These are phyloP conservation scores for Vimba vimba DNA, from an alignment of 2,113 vertebrate species.

Conservation along the genomic window DNA sequence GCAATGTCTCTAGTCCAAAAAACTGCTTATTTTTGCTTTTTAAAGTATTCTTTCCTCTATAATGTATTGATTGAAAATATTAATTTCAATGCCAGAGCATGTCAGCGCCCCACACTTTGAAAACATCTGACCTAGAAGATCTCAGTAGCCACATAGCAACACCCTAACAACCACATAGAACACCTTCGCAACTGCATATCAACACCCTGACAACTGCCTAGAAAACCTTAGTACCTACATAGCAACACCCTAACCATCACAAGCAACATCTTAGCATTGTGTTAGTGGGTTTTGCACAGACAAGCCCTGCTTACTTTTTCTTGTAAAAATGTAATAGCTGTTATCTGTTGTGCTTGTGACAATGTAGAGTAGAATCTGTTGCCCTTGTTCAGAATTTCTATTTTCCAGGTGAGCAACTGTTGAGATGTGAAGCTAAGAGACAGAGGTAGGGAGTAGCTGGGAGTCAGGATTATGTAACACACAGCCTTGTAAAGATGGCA, in stretches of 20 bases:
- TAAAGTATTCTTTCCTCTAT: too few species aligned
- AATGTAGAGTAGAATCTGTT: neutral
- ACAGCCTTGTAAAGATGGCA: slow-evolving; percentile 29
- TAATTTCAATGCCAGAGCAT: too few species aligned
- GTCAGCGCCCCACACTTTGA: too few species aligned
- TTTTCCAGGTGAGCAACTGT: neutral
- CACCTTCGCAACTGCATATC: slow-evolving; percentile 41
- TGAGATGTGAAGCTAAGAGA: slow-evolving; percentile 4
- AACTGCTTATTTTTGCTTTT: too few species aligned
- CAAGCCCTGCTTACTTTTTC: neutral
- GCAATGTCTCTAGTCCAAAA: too few species aligned
- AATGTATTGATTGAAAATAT: too few species aligned
- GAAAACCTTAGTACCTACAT: neutral
- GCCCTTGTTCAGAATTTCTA: neutral
- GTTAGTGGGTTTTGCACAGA: too few species aligned
- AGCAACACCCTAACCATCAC: neutral
- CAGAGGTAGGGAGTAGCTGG: neutral
- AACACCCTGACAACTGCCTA: neutral
- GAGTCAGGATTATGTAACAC: slow-evolving; percentile 32
- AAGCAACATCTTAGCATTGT: neutral
- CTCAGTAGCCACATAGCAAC: neutral
- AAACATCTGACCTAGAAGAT: neutral
- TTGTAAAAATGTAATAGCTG: neutral
- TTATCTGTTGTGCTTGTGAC: neutral
- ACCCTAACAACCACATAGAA: neutral